Evolutionary conservation across 2,113 vertebrate genomes (phyloP).

Genomic region (Atractosteus spatula): DNA sequence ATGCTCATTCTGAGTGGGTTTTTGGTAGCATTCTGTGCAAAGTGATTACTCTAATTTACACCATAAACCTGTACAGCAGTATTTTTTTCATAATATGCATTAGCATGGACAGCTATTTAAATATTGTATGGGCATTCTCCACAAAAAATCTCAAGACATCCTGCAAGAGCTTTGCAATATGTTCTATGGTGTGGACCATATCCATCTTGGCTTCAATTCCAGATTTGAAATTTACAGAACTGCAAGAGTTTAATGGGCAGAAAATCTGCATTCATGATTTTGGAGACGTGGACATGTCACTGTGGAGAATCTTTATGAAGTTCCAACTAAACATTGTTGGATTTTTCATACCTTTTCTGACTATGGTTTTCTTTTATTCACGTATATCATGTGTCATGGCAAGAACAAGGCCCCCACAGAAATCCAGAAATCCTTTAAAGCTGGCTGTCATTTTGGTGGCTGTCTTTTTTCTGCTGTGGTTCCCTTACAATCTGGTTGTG

Average conservation of each 20-base stretch:
- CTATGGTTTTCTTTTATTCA: slow-evolving; percentile 60
- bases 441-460: slow-evolving; percentile 45
- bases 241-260: slow-evolving; percentile 32
- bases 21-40: slow-evolving; percentile 62
- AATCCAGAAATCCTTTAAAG: slow-evolving; percentile 38
- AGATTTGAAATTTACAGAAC: slow-evolving; percentile 53
- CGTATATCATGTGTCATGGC: slow-evolving; percentile 38
- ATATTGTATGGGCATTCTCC: slow-evolving; percentile 37
- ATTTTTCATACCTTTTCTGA: slow-evolving; percentile 62
- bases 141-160: slow-evolving; percentile 13
- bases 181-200: slow-evolving; percentile 43
- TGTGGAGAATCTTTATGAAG: slow-evolving; percentile 59
- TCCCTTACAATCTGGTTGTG: slow-evolving; percentile 63
- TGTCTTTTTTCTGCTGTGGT: slow-evolving; percentile 70
- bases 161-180: slow-evolving; percentile 28
- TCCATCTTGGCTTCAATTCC: slow-evolving; percentile 57
- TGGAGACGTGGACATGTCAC: slow-evolving; percentile 32
- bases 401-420: slow-evolving; percentile 29
- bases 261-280: slow-evolving; percentile 53
- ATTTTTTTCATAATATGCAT: slow-evolving; percentile 67
- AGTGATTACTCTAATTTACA: slow-evolving; percentile 54
- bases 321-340: slow-evolving; percentile 59
- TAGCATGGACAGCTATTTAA: slow-evolving; percentile 65
- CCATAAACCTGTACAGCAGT: slow-evolving; percentile 64
- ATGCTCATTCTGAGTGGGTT: slow-evolving; percentile 49